A percentile compares a stretch with the other conserved stretches of the same genome.
These are phyloP conservation scores for Rhinichthys klamathensis DNA, from an alignment of 2,113 vertebrate genomes.

Conservation along the genomic window DNA sequence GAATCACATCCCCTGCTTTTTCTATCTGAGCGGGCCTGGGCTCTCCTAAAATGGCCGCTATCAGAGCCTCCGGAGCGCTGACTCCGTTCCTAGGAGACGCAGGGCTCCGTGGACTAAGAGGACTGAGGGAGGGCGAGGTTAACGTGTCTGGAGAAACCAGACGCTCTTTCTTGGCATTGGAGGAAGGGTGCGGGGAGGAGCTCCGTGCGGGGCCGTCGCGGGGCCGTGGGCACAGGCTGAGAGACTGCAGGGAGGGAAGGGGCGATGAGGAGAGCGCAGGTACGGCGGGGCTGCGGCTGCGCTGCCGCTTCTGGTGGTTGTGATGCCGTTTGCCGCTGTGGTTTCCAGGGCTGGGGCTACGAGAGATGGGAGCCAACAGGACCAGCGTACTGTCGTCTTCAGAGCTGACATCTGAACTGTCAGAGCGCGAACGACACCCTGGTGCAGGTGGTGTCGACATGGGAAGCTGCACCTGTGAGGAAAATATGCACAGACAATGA, in stretches of 20 bases:
- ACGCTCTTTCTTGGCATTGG: conserved; percentile 66
- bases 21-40: conserved; percentile 67
- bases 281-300: conserved; percentile 85
- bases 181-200: conserved; percentile 79
- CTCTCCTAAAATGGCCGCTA: conserved; percentile 75
- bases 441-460: conserved; percentile 76
- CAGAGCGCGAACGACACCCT: conserved; percentile 73
- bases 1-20: conserved; percentile 55
- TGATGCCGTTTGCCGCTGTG: conserved; percentile 75
- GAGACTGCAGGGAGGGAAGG: conserved; percentile 87
- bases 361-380: conserved; percentile 86
- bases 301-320: conserved; percentile 72
- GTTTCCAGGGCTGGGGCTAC: conserved; percentile 93
- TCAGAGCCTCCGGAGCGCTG: conserved; percentile 71
- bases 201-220: conserved; percentile 79
- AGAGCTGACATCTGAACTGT: conserved; percentile 85
- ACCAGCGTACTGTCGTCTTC: conserved; percentile 96
- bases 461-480: conserved; percentile 86
- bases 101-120: conserved; percentile 67
- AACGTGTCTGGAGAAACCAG: conserved; percentile 69
- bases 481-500: background rate
- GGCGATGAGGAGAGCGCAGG: conserved; percentile 77
- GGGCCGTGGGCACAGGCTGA: conserved; percentile 83
- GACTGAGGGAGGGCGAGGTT: conserved; percentile 70
- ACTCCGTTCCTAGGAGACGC: conserved; percentile 64